A percentile compares a stretch with the other conserved stretches of the same genome.
Conservation (phyloP, 2,888 invertebrate species). For the Andrena praecox region DNA sequence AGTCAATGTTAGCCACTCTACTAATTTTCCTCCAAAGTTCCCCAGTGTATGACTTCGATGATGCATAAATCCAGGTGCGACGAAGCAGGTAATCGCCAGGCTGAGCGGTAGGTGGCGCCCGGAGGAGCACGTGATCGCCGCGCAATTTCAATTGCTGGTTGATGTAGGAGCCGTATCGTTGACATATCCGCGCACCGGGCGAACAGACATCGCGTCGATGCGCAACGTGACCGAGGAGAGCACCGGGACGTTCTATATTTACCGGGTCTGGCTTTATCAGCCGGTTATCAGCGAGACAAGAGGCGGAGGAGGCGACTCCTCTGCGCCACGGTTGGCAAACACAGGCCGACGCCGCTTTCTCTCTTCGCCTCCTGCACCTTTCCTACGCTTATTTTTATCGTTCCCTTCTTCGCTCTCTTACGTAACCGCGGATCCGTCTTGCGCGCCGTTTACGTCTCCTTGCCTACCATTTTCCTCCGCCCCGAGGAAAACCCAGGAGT, state of each 20-base stretch:
- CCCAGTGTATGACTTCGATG: too few relatives aligned
- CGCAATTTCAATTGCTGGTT: conserved; percentile 27
- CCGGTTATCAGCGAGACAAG: conserved; percentile 73
- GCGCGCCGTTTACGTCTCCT: background rate
- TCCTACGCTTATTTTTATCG: conserved; percentile 36
- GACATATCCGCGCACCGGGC: conserved; percentile 24
- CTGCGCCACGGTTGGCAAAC: conserved; percentile 49
- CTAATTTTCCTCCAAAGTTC: too few relatives aligned
- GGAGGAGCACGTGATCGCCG: background rate
- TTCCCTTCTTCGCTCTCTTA: conserved; percentile 31
- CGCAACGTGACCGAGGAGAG: conserved; percentile 58
- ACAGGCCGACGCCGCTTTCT: conserved; percentile 26
- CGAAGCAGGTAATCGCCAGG: background rate
- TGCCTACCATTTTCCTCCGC: background rate
- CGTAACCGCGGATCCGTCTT: conserved; percentile 34
- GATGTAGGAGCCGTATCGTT: conserved; percentile 27
- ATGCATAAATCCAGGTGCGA: too few relatives aligned
- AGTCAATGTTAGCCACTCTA: too few relatives aligned
- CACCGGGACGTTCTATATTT: conserved; percentile 71
- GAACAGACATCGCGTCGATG: conserved; percentile 36
- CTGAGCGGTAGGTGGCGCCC: background rate
- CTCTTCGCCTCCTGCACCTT: conserved; percentile 32
- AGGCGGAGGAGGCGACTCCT: conserved; percentile 64
- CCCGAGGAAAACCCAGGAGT: background rate
- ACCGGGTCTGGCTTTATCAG: conserved; percentile 73